phyloP scores from a whole-genome alignment of 2,888 invertebrate species.

The Sphecodes monilicornis region DNA sequence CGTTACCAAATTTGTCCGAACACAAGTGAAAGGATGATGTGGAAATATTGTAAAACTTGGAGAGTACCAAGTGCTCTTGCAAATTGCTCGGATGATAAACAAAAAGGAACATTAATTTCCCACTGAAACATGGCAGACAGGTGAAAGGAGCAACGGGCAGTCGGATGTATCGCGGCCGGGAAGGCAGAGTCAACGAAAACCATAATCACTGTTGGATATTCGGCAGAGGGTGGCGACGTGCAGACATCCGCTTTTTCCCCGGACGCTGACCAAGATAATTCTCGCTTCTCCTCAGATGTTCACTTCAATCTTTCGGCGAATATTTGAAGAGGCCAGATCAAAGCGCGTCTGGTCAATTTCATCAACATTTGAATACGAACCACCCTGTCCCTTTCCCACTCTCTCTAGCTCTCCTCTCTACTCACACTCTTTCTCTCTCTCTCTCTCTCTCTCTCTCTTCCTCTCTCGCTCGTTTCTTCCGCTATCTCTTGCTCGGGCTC shows the following conservation, averaged over 20 bases:
- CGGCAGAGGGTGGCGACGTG: constrained; percentile 3
- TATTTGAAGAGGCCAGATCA: constrained; percentile 84
- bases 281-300: constrained; percentile 82
- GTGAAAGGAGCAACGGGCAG: neutral
- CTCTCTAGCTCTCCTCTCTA: too few species aligned
- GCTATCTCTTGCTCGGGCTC: constrained; percentile 36
- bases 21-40: neutral
- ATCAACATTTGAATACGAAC: constrained; percentile 84
- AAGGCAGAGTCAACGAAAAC: constrained; percentile 20
- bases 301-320: constrained; percentile 84
- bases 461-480: constrained; percentile 31
- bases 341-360: constrained; percentile 84
- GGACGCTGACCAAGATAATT: constrained; percentile 74
- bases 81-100: neutral
- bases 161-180: neutral
- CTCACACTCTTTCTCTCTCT: constrained; percentile 17
- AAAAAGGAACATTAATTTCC: neutral
- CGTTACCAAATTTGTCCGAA: too few species aligned
- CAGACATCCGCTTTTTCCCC: constrained; percentile 52
- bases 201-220: constrained; percentile 29
- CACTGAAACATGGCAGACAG: neutral
- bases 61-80: neutral
- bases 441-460: constrained; percentile 20
- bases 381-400: constrained; percentile 33
- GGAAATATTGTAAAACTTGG: too few species aligned